Conservation (phyloP, 2,888 invertebrate genomes). For the Scrobipalpa costella region DNA sequence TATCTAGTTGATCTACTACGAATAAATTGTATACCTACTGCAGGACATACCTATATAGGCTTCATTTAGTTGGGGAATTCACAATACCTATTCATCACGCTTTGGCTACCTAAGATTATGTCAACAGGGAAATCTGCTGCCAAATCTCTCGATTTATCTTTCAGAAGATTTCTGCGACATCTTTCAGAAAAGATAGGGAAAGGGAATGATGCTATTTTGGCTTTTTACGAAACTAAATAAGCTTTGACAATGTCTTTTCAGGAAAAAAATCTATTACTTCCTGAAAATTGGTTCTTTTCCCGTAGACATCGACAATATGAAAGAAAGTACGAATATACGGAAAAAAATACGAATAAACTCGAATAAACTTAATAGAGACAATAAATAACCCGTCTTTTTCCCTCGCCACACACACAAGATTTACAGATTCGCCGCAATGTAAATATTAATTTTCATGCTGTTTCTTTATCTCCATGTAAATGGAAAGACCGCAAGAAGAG, state of each 20-base stretch:
- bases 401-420: slow-evolving; percentile 12
- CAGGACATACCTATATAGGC: not conserved
- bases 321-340: slow-evolving; percentile 7
- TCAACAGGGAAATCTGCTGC: too few species aligned
- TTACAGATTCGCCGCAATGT: slow-evolving; percentile 18
- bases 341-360: not conserved
- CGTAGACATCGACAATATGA: slow-evolving; percentile 1
- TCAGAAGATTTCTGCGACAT: too few species aligned
- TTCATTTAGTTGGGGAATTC: too few species aligned
- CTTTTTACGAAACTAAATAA: slow-evolving; percentile 22
- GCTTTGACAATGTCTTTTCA: slow-evolving; percentile 21
- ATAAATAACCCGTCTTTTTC: slow-evolving; percentile 9
- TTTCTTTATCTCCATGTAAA: slow-evolving; percentile 17
- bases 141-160: too few species aligned
- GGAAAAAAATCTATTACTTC: slow-evolving; percentile 21
- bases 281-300: slow-evolving; percentile 24
- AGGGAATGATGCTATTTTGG: too few species aligned
- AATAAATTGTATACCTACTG: too few species aligned
- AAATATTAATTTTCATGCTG: slow-evolving; percentile 17
- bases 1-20: not conserved
- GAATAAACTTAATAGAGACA: slow-evolving; percentile 14
- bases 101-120: too few species aligned
- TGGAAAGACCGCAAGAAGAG: slow-evolving; percentile 19
- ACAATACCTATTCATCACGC: too few species aligned
- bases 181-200: too few species aligned